Evolutionary conservation across 2,113 vertebrate genomes (phyloP), one percentile per base, ranked within the genome.

Genomic region (Bos taurus): DNA sequence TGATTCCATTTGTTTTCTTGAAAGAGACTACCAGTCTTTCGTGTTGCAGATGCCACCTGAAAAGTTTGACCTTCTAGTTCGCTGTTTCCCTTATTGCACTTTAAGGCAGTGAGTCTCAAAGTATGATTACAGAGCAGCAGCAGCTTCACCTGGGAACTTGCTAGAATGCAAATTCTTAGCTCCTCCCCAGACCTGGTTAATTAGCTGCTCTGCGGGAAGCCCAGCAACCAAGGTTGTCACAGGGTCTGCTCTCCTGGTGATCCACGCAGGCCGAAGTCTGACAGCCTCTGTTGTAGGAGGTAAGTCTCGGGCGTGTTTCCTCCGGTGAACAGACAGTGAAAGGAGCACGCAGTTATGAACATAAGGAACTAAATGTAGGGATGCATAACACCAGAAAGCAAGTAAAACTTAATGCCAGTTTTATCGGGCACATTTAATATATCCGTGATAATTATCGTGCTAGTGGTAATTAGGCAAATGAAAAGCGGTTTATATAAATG

Each of bases 401-500:
- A 52, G 67, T 54, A 78, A 74, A 89, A 85, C 71, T 23, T 52
- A 67, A 67, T 57, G 87, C 62, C 48, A 7, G 91, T 60, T 95
- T 96, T 96, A 87, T 86, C 21, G 52, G 84, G 59, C 95, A 88
- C 57, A 16, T 77, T 92, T 74, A 88, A 33, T 88, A 43, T 30
- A 23, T 62, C 40, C 1, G 0, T 86, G 67, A 26, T 60, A 1
- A 13, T 91, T 81, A n/a, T 5, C 64, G 30, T 83, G 71, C 92
- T 81, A 28, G 84, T 17, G 19, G 81, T 85, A 92, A 88, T 95
- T 90, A 96, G 54, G 81, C 85, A 96, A 52, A 90, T 95, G 48
- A 88, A 91, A 94, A 86, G 92, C 43, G 8, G 59, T 78, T 88
- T 60, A 17, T 67, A 33, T 40, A 54, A 90, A 60, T 82, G 94